Base-by-base conservation (phyloP, 2,888 invertebrate species). In the Serripes groenlandicus region DNA sequence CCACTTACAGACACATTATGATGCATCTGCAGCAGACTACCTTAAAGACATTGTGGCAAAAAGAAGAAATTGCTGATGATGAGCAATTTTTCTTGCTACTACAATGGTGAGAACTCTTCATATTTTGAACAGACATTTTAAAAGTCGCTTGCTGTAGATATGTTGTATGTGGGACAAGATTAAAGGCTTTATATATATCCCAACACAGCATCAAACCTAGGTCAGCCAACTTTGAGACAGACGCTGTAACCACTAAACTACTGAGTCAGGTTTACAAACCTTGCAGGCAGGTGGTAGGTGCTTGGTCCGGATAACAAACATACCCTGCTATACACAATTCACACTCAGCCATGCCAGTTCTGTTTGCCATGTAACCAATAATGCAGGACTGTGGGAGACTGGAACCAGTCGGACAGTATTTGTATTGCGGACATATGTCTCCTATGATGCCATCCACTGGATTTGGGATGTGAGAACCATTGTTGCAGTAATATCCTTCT, bases 401-500 rank as follows among this genome's bases (percentile, higher is more conserved):
- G 5, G 90, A 78, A 3, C 92, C 93, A 34, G 77, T 83, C 7
- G 84, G 75, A 72, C 94, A 94, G 81, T 90, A 85, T 74, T 93
- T 87, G 78, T 93, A 88, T 30, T 88, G 83, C 0, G 93, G 93
- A 82, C 94, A 94, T 66, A 93, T 92, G 75, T 90, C 85, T 11
- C 94, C 94, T 0, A 92, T 92, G 9, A 89, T 80, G 60, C 90
- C 91, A 82, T 92, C 92, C 11, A 90, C 82, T 0, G 93, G 93
- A 26, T 89, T 88, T 1, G 91, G 89, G 32, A 92, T 76, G 79
- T 89, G 91, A 4, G 94, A 91, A 4, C 92, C 91, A 11, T 92
- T 91, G 5, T 87, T 90, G 71, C 94, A 94, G 83, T 92, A 94
- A 78, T 94, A 93, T 0, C 94, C 94, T 7, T 90, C 86, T 15